A percentile compares a stretch with the other conserved stretches of the same genome.
Evolutionary conservation across 2,113 vertebrate species (phyloP).

Genomic region (Macrotus californicus): DNA sequence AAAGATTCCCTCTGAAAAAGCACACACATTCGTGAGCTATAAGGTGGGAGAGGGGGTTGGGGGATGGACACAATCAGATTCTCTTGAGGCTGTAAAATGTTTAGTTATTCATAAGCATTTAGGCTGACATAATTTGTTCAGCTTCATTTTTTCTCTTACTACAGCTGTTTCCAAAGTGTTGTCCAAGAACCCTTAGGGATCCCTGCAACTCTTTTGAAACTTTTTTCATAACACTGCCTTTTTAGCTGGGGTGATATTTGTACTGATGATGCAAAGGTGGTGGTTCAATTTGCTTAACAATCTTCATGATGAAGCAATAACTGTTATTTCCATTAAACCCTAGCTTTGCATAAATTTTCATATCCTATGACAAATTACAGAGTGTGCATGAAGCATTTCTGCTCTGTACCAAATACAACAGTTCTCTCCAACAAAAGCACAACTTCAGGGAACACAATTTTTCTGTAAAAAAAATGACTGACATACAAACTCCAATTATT

Average conservation of each 20-base stretch:
- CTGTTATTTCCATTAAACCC: background rate
- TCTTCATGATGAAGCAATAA: background rate
- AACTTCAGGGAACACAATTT: background rate
- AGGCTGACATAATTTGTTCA: background rate
- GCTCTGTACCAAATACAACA: background rate
- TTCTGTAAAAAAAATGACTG: background rate
- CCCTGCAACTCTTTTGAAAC: background rate
- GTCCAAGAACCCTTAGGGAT: background rate
- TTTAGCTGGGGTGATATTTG: background rate
- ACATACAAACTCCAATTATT: background rate
- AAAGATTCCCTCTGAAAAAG: background rate
- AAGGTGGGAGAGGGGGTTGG: fast-evolving
- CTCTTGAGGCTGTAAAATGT: background rate
- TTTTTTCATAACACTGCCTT: background rate
- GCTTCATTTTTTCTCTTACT: background rate
- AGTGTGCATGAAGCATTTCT: background rate
- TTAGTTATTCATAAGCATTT: background rate
- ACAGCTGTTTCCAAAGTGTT: background rate
- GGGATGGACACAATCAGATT: background rate
- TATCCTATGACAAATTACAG: background rate
- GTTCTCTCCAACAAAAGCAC: background rate
- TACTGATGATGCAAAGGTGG: background rate
- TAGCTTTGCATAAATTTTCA: no score
- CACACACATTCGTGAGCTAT: background rate
- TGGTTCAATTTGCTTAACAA: background rate